Evolutionary conservation across 2,888 invertebrate species (phyloP).

Genomic region (Galeopsomyia nigrocyanea): DNA sequence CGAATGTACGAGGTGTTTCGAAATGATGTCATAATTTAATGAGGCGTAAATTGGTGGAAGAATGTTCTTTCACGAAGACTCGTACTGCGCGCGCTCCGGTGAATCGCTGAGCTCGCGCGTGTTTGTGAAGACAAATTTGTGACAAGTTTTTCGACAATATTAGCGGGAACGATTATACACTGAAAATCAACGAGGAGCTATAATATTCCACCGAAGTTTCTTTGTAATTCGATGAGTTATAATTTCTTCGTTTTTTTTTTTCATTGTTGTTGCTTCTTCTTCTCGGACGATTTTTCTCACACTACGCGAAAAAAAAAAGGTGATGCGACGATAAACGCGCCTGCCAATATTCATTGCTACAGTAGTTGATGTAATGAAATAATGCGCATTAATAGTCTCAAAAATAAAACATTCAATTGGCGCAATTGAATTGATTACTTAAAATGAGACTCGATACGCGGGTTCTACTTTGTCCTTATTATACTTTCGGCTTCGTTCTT

Average conservation of each 20-base stretch:
- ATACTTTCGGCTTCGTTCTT: no score
- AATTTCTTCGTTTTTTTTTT: no score
- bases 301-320: no score
- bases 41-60: slow-evolving; percentile 17
- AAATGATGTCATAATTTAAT: slow-evolving; percentile 30
- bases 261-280: no score
- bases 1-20: slow-evolving; percentile 18
- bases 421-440: slow-evolving; percentile 19
- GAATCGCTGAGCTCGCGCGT: no score
- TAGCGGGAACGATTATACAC: no score
- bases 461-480: neutral
- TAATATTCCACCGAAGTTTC: no score
- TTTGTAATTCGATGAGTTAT: no score
- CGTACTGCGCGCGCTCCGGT: neutral
- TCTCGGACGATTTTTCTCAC: no score
- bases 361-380: slow-evolving; percentile 24
- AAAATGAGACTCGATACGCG: slow-evolving; percentile 18
- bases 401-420: slow-evolving; percentile 40
- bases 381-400: slow-evolving; percentile 21
- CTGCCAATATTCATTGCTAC: slow-evolving; percentile 13
- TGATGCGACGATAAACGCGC: no score
- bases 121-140: no score
- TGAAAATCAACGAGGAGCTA: slow-evolving; percentile 6
- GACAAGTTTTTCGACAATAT: no score
- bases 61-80: slow-evolving; percentile 17